phyloP scores from a whole-genome alignment of 2,888 invertebrate genomes.

The Hypselothyrea guttata region DNA sequence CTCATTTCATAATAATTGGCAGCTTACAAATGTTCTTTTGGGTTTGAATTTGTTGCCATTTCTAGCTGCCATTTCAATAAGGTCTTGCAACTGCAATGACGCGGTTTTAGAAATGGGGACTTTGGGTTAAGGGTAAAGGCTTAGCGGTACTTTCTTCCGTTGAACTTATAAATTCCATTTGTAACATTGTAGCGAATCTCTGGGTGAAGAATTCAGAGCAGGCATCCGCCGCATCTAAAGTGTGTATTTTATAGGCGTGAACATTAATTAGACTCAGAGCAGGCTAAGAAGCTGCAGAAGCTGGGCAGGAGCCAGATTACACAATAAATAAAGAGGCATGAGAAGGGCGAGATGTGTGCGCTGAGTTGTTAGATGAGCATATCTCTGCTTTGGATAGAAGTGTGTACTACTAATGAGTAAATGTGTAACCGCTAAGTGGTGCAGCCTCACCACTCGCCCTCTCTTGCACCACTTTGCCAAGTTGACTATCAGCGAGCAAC shows the following conservation, averaged over 20 bases:
- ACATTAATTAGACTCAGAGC: conserved; percentile 59
- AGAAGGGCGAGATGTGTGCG: conserved; percentile 4
- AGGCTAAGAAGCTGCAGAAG: conserved; percentile 14
- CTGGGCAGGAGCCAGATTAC: conserved; percentile 25
- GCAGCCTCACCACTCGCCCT: background rate
- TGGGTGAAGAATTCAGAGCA: conserved; percentile 45
- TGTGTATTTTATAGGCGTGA: conserved; percentile 64
- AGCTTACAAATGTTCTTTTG: conserved; percentile 72
- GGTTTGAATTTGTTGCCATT: conserved; percentile 60
- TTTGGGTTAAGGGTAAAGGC: conserved; percentile 7
- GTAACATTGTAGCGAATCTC: conserved; percentile 50
- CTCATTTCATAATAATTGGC: conserved; percentile 72
- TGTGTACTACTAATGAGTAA: conserved; percentile 59
- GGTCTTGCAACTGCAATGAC: conserved; percentile 34
- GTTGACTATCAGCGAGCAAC: conserved; percentile 17
- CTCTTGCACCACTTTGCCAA: background rate
- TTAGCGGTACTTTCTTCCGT: conserved; percentile 67
- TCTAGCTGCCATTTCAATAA: conserved; percentile 29
- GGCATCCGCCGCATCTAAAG: conserved; percentile 68
- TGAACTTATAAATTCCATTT: conserved; percentile 53
- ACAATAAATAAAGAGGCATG: conserved; percentile 19
- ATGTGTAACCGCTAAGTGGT: conserved; percentile 41
- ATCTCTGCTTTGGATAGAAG: conserved; percentile 15
- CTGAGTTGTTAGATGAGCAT: conserved; percentile 10
- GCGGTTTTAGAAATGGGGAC: conserved; percentile 46